These are phyloP conservation scores for Pachydiplax longipennis DNA, from an alignment of 2,888 invertebrate genomes.

Conservation along the genomic window DNA sequence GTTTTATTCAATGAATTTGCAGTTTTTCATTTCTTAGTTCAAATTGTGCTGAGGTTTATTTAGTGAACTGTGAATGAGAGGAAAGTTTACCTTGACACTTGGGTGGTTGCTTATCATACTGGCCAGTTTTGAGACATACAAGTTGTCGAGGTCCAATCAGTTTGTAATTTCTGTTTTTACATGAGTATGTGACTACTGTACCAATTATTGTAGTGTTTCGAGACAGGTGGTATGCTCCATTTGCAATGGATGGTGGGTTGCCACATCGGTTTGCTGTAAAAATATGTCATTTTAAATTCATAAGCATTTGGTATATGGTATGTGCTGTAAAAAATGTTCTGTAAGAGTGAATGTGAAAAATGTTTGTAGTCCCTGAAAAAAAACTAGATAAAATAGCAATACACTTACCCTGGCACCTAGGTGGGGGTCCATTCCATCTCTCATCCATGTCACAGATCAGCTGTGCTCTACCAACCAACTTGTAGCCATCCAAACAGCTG, in stretches of 20 bases:
- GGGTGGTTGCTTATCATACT: conserved; percentile 80
- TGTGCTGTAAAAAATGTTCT: neutral
- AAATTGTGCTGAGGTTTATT: neutral
- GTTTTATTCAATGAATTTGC: no score
- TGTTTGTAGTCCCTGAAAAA: neutral
- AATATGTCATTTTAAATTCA: neutral
- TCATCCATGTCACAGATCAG: conserved; percentile 91
- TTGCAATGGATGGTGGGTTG: conserved; percentile 70
- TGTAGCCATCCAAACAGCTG: conserved; percentile 81
- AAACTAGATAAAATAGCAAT: neutral
- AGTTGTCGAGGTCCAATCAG: conserved; percentile 73
- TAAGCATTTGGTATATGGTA: neutral
- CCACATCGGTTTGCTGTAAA: conserved; percentile 75
- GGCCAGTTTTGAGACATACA: conserved; percentile 77
- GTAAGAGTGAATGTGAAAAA: neutral
- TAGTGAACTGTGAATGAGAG: neutral
- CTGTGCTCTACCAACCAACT: conserved; percentile 82
- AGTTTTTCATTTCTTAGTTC: no score
- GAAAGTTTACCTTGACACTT: conserved; percentile 70
- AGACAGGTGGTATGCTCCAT: conserved; percentile 66
- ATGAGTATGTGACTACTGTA: conserved; percentile 77
- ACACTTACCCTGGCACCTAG: conserved; percentile 80
- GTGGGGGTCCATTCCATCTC: conserved; percentile 93
- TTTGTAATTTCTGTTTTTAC: conserved; percentile 70
- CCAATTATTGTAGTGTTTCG: conserved; percentile 70